Evolutionary conservation across 2,888 invertebrate genomes (phyloP), one percentile per base, ranked within the genome.

Genomic region (Caenorhabditis imperialis): DNA sequence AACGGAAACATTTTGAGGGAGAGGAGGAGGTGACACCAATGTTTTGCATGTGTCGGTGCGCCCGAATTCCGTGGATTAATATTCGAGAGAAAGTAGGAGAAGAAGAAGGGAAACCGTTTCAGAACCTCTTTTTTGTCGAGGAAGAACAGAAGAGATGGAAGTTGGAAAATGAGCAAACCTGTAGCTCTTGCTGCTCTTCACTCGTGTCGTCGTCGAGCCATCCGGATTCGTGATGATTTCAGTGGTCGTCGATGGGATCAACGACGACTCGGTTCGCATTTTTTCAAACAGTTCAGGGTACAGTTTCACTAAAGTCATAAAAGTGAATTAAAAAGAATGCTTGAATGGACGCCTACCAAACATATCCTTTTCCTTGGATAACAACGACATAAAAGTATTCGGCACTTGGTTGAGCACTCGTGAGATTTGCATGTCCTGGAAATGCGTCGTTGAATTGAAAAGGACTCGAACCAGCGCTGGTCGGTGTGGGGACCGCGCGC

Each of bases 231-330:
- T 65, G 23, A 87, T 79, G 14, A 82, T 75, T 60, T 87, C 85
- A 33, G 81, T 81, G 12, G 63, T 77, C 5, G 78, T 78, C 1
- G 73, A 69, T 8, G 79, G 79, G 30, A 79, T 75, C 51, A 75
- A 38, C 18, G 74, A 79, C 7, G 75, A 75, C 37, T 84, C 77
- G 0, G 84, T 77, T 30, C 85, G 70, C 80, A 86, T 79, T 20
- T 85, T 81, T 10, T 82, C 62, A 58, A 86, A 86, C 22, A 85
- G 71, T 48, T 86, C 86, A 30, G 86, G 86, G 67, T 85, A 86
- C 51, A 79, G 77, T 65, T 84, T 79, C 33, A 86, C 77, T 51
- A 81, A 65, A 76, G 67, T 27, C n/a, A 25, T 8, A 42, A 57
- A 10, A 42, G 22, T 42, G 14, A 60, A 2, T 2, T 30, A 7